phyloP scores from a whole-genome alignment of 2,888 invertebrate genomes.

The Beris morrisii region DNA sequence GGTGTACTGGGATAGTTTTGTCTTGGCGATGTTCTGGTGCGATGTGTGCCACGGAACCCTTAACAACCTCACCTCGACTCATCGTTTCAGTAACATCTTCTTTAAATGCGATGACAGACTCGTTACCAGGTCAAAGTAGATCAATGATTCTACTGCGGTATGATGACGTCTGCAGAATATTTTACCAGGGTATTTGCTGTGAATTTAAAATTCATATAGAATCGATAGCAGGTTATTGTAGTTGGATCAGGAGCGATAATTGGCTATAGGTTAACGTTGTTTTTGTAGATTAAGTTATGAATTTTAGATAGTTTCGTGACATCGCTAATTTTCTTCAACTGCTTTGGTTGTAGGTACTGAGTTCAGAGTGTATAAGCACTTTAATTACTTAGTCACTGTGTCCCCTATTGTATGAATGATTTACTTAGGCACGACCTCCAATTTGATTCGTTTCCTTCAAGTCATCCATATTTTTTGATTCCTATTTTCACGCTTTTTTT shows the following conservation, averaged over 20 bases:
- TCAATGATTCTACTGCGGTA: slow-evolving; percentile 21
- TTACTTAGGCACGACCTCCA: too few relatives aligned
- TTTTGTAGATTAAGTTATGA: too few relatives aligned
- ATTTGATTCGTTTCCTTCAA: too few relatives aligned
- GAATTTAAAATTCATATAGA: too few relatives aligned
- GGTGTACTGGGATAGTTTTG: slow-evolving; percentile 11
- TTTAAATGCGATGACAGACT: slow-evolving; percentile 33
- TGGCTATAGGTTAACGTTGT: too few relatives aligned
- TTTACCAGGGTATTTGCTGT: slow-evolving; percentile 3
- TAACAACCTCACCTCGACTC: neutral
- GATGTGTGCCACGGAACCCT: neutral
- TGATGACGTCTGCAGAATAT: slow-evolving; percentile 25
- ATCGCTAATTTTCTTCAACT: too few relatives aligned
- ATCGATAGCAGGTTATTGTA: too few relatives aligned
- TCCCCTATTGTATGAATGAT: too few relatives aligned
- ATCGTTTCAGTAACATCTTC: slow-evolving; percentile 23
- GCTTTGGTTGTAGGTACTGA: neutral
- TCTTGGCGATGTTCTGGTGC: neutral
- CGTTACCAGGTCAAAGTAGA: slow-evolving; percentile 37
- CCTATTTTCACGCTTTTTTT: too few relatives aligned
- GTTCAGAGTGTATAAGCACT: neutral
- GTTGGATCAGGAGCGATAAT: too few relatives aligned
- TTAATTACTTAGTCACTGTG: neutral
- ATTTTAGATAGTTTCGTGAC: too few relatives aligned
- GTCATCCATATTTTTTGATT: too few relatives aligned